phyloP scores from a whole-genome alignment of 2,113 vertebrate genomes.

The Ophiodon elongatus region DNA sequence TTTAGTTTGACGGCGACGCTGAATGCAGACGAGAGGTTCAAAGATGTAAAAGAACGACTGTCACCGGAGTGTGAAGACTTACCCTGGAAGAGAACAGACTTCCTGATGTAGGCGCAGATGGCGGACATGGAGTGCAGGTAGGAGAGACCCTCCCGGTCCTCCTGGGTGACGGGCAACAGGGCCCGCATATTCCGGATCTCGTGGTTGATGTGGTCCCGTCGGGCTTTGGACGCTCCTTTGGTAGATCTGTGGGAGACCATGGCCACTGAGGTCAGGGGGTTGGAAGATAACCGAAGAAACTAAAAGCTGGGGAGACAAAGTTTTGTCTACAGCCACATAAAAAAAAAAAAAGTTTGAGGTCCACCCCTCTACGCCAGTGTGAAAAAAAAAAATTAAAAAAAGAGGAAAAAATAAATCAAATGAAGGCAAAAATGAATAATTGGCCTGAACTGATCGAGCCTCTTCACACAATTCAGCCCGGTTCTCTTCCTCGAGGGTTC shows the following conservation, averaged over 20 bases:
- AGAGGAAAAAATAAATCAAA: background rate
- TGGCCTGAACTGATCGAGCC: slow-evolving; percentile 28
- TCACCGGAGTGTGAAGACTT: slow-evolving; percentile 35
- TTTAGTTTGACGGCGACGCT: slow-evolving; percentile 15
- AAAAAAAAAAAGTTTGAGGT: background rate
- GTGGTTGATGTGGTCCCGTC: slow-evolving; percentile 88
- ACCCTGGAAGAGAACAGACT: slow-evolving; percentile 77
- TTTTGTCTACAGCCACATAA: slow-evolving; percentile 17
- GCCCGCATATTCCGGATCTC: slow-evolving; percentile 88
- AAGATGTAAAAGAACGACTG: slow-evolving; percentile 9
- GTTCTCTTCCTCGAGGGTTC: slow-evolving; percentile 58
- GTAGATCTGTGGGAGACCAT: slow-evolving; percentile 87
- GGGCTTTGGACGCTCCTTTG: slow-evolving; percentile 91
- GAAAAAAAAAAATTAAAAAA: background rate
- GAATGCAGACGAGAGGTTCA: slow-evolving; percentile 17
- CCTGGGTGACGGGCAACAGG: slow-evolving; percentile 83
- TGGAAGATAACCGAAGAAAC: background rate
- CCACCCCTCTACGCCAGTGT: slow-evolving; percentile 12
- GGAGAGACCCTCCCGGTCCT: slow-evolving; percentile 88
- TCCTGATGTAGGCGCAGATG: slow-evolving; percentile 86
- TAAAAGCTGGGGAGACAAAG: background rate
- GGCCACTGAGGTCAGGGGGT: slow-evolving; percentile 37
- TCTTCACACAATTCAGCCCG: slow-evolving; percentile 13
- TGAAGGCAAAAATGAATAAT: background rate
- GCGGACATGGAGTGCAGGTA: slow-evolving; percentile 91